Conservation (phyloP, 2,888 invertebrate genomes). For the Operophtera brumata region DNA sequence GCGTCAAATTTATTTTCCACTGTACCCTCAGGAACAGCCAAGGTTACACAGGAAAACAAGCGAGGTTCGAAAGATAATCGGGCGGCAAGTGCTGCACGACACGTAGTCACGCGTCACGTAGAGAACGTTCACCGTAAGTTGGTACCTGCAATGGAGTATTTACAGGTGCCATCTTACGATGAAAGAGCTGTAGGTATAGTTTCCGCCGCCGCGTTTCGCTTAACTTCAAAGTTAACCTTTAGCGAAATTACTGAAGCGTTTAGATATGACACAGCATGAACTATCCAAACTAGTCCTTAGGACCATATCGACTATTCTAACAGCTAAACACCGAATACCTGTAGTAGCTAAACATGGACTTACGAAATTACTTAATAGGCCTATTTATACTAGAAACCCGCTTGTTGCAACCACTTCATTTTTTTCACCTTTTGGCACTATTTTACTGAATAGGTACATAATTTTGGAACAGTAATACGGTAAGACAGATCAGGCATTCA, state of each 20-base stretch:
- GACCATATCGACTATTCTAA: constrained; percentile 58
- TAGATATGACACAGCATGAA: constrained; percentile 51
- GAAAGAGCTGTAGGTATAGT: too few relatives aligned
- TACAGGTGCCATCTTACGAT: too few relatives aligned
- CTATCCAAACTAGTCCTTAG: constrained; percentile 42
- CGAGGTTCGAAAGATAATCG: too few relatives aligned
- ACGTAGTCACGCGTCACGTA: too few relatives aligned
- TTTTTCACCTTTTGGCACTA: constrained; percentile 27
- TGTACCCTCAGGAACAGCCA: too few relatives aligned
- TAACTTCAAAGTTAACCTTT: too few relatives aligned
- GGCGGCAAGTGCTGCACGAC: too few relatives aligned
- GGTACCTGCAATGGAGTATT: too few relatives aligned
- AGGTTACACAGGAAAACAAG: too few relatives aligned
- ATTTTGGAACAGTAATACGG: neutral
- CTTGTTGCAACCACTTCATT: constrained; percentile 3
- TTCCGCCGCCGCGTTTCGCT: too few relatives aligned
- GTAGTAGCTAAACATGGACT: constrained; percentile 60
- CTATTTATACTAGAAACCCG: constrained; percentile 46
- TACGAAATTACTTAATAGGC: constrained; percentile 61
- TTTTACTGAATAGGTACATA: constrained; percentile 7
- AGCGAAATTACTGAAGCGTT: constrained; percentile 15
- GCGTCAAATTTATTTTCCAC: too few relatives aligned
- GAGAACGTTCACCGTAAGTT: too few relatives aligned
- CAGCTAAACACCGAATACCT: constrained; percentile 71
- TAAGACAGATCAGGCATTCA: neutral